Conservation (phyloP, 2,113 vertebrate species). For the Pithys albifrons region DNA sequence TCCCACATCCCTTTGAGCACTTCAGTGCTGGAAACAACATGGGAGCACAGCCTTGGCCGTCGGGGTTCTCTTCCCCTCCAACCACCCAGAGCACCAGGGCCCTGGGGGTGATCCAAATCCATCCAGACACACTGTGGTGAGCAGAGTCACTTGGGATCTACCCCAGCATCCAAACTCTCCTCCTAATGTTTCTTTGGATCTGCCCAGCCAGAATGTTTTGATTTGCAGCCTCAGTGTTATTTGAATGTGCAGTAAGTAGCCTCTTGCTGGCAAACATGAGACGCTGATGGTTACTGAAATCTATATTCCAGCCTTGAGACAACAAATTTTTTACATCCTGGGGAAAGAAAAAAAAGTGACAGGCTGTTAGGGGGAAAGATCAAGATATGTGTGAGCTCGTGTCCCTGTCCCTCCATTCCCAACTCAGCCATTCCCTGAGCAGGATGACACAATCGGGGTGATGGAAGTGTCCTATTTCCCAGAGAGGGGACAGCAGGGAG, state of each 20-base stretch:
- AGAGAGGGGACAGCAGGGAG: neutral
- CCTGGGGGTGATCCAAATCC: neutral
- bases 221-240: neutral
- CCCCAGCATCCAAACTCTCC: neutral
- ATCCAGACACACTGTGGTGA: no score
- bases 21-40: neutral
- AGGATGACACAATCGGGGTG: neutral
- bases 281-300: constrained; percentile 8
- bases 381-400: neutral
- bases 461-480: neutral
- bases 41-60: neutral
- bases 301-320: neutral
- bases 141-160: neutral
- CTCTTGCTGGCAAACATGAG: neutral
- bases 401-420: neutral
- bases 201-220: neutral
- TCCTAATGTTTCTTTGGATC: fast-evolving
- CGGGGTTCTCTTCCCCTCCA: fast-evolving
- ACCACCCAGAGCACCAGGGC: neutral
- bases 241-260: neutral
- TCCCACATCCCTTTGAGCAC: neutral
- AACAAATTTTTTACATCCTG: neutral
- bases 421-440: neutral
- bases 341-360: neutral
- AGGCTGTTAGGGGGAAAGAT: neutral